Evolutionary conservation across 1,140 invertebrate genomes (phyloP), one percentile per base, ranked within the genome.

Genomic region (Tribolium castaneum): DNA sequence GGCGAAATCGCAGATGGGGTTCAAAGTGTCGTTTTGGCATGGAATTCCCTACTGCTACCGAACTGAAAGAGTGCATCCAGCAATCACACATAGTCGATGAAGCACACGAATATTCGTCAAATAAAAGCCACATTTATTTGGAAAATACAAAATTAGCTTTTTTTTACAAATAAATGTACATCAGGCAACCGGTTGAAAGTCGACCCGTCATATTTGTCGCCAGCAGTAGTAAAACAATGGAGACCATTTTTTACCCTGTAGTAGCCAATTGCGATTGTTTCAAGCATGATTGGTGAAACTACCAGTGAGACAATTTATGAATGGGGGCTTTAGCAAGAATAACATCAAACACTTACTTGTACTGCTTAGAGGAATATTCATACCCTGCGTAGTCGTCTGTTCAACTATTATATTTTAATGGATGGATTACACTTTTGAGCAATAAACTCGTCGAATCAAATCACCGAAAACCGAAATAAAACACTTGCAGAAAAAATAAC

Each of bases 401-500:
- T 78, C 54, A 76, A 73, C 54, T 80, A 79, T 77, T 78, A 81
- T 71, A 75, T 81, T 75, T 70, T 80, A 83, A 83, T 85, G 84
- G 84, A 85, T 85, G 84, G 84, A 85, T 85, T 85, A 84, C 78
- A 85, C 84, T 85, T 84, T 85, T 85, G 84, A 85, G 84, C 84
- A 84, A 84, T 74, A 70, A 82, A 83, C 79, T 77, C 80, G 79
- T 83, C 76, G 81, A 81, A 66, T 66, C 59, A 66, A 66, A 66
- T 22, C n/a, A 10, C 50, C 16, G 16, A 19, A 19, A 52, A 10
- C 51, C 51, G 13, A 49, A 78, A 75, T 62, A 78, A 70, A 75
- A 52, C 59, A 35, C 7, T 51, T 30, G 25, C 25, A 13, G 9
- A 54, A 45, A 51, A 34, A 52, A 71, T 14, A 66, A 66, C 59